Conservation (phyloP, 2,888 invertebrate genomes). For the Lycaena phlaeas region DNA sequence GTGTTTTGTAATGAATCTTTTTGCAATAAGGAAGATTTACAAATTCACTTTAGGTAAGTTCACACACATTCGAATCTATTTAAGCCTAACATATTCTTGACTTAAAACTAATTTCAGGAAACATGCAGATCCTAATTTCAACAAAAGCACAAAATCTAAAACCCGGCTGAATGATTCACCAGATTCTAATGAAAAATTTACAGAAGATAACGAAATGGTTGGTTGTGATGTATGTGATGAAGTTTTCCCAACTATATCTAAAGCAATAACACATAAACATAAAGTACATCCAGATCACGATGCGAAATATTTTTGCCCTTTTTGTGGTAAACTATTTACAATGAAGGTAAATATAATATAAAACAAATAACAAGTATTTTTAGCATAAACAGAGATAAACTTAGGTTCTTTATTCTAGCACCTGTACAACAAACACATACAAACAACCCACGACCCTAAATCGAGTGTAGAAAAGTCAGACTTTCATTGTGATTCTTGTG, state of each 20-base stretch:
- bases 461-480: slow-evolving; percentile 25
- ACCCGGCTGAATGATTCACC: slow-evolving; percentile 31
- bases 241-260: slow-evolving; percentile 71
- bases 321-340: slow-evolving; percentile 80
- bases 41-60: slow-evolving; percentile 74
- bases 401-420: slow-evolving; percentile 49
- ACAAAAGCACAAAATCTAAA: slow-evolving; percentile 46
- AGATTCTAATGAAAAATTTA: slow-evolving; percentile 29
- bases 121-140: slow-evolving; percentile 76
- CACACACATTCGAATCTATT: too few species aligned
- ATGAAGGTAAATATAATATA: slow-evolving; percentile 70
- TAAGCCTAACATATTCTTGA: too few species aligned
- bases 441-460: slow-evolving; percentile 46
- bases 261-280: slow-evolving; percentile 79
- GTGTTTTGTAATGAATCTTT: slow-evolving; percentile 73
- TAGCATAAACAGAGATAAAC: not conserved
- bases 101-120: slow-evolving; percentile 52
- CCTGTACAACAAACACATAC: slow-evolving; percentile 72
- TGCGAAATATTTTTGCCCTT: slow-evolving; percentile 76
- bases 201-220: slow-evolving; percentile 41
- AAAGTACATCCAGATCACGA: slow-evolving; percentile 76
- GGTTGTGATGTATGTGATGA: slow-evolving; percentile 76
- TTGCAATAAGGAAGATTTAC: slow-evolving; percentile 70
- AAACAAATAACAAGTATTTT: too few species aligned
- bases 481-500: slow-evolving; percentile 69